Conservation (phyloP, 2,888 invertebrate species). For the Gastrophysa polygoni region DNA sequence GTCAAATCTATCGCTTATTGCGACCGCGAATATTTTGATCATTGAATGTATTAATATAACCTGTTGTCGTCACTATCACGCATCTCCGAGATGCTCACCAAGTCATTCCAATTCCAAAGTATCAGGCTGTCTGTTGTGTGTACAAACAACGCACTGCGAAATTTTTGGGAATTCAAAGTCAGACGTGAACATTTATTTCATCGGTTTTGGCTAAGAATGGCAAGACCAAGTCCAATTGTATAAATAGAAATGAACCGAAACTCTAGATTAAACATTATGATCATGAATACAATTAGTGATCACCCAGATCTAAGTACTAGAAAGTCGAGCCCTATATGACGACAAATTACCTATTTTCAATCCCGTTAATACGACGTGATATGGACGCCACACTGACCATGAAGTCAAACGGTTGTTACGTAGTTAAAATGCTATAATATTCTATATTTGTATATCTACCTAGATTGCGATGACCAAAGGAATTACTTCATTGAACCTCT, state of each 20-base stretch:
- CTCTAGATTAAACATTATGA: too few species aligned
- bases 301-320: too few species aligned
- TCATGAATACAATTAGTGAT: too few species aligned
- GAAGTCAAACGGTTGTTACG: too few species aligned
- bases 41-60: slow-evolving; percentile 4
- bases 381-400: too few species aligned
- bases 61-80: slow-evolving; percentile 11
- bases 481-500: too few species aligned
- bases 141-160: slow-evolving; percentile 1
- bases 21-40: not conserved
- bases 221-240: slow-evolving; percentile 1
- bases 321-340: too few species aligned
- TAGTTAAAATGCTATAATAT: too few species aligned
- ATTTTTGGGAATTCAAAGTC: not conserved
- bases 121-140: not conserved
- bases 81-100: slow-evolving; percentile 3
- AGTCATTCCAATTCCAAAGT: slow-evolving; percentile 2
- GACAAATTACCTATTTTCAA: too few species aligned
- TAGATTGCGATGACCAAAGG: too few species aligned
- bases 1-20: not conserved
- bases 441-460: too few species aligned
- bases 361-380: too few species aligned
- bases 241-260: slow-evolving; percentile 7
- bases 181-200: slow-evolving; percentile 4
- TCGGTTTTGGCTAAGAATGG: slow-evolving; percentile 4